Evolutionary conservation across 2,797 vertebrate genomes (phyloP).

Genomic region (Xyrichtys novacula): DNA sequence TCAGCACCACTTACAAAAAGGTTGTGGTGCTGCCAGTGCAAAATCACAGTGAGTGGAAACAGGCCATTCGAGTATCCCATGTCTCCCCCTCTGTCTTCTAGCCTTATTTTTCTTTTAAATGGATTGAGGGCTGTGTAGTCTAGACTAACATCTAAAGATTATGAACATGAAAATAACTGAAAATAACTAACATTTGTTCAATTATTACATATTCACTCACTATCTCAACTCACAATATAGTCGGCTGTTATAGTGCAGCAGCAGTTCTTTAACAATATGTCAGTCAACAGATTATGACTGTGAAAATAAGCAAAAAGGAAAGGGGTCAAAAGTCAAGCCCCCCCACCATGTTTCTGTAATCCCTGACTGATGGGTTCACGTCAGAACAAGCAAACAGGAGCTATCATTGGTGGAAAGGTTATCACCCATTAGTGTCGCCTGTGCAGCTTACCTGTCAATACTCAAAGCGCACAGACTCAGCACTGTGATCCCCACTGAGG

Average conservation of each 20-base stretch:
- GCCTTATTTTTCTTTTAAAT: too few relatives aligned
- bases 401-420: background rate
- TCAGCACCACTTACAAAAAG: too few relatives aligned
- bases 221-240: background rate
- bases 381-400: background rate
- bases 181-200: too few relatives aligned
- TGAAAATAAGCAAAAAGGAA: background rate
- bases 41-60: too few relatives aligned
- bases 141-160: background rate
- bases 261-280: background rate
- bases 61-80: too few relatives aligned
- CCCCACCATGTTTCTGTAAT: conserved; percentile 13
- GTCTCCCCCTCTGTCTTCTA: too few relatives aligned
- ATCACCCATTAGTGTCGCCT: background rate
- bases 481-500: conserved; percentile 97
- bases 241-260: background rate
- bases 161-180: background rate
- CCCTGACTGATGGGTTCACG: background rate
- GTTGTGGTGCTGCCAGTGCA: too few relatives aligned
- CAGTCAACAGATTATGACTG: conserved; percentile 1
- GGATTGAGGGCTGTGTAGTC: background rate
- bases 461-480: conserved; percentile 97
- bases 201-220: background rate
- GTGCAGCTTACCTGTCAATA: conserved; percentile 90
- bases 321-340: background rate